Base-by-base conservation (phyloP, 2,888 invertebrate species). In the Coenonympha arcania region DNA sequence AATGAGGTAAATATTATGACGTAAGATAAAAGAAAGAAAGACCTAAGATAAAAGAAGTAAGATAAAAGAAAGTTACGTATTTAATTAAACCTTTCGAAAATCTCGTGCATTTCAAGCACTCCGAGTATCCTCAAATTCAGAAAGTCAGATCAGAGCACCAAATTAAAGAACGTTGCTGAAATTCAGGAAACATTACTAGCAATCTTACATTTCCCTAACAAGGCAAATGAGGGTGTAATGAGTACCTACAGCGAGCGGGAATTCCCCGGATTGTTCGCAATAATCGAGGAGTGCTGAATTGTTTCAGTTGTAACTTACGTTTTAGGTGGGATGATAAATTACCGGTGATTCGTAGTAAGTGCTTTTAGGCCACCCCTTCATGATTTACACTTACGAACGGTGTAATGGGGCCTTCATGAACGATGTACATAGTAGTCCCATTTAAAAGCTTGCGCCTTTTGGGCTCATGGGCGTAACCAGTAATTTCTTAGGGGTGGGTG, bases 241-340 rank as follows among this genome's bases (percentile, higher is more conserved):
- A 54, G 56, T 48, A 45, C n/a, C n/a, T n/a, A n/a, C 50, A 48
- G 50, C 46, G 8, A 19, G 20, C 8, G 30, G 37, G 52, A 30
- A 43, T 56, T 53, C 41, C 43, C 50, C 46, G 52, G 48, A 50
- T 47, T 52, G 37, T 49, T 54, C 43, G 53, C 58, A 48, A 62
- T 73, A 72, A 76, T 73, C 69, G 71, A 64, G 67, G 66, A 65
- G 68, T 73, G 66, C 64, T 69, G 70, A 74, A 75, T 75, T 73
- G 72, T 69, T 70, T 72, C 67, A 71, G 69, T 69, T 68, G 66
- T 68, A 65, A 64, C 69, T 75, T 72, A 71, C 71, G 67, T 64
- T 68, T 70, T 66, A 64, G 62, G 36, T 64, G 62, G 1, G 13
- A 24, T 11, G 9, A 39, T 39, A 15, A 39, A 39, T 39, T 39